A percentile compares a stretch with the other conserved stretches of the same genome.
Evolutionary conservation across 2,113 vertebrate genomes (phyloP).

Genomic region (Callithrix jacchus): DNA sequence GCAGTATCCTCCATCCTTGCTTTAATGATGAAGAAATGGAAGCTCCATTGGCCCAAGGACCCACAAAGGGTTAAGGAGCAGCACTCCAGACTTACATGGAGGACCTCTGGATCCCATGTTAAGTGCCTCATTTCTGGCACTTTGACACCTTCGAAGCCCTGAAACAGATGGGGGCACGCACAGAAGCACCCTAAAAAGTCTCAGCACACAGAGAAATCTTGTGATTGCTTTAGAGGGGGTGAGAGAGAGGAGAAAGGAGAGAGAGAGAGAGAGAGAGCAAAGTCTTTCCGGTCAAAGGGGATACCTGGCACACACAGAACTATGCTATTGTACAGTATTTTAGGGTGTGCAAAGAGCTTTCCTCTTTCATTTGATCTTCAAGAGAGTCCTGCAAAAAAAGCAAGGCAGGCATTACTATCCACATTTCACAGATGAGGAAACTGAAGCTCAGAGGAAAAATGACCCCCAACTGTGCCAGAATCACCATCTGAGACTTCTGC

Average conservation of each 20-base stretch:
- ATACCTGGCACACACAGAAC: not conserved
- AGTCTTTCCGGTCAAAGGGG: not conserved
- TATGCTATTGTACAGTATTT: not conserved
- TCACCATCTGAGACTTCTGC: not conserved
- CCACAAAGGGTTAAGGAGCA: not conserved
- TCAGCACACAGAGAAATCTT: not conserved
- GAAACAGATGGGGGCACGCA: not conserved
- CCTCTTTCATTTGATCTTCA: not conserved
- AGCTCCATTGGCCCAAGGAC: not conserved
- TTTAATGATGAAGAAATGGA: not conserved
- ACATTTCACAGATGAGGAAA: not conserved
- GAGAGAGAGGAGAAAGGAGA: not conserved
- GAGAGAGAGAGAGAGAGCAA: not conserved
- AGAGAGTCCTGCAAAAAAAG: not conserved
- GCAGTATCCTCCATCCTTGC: rapidly evolving
- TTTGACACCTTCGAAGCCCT: not conserved
- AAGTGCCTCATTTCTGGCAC: not conserved
- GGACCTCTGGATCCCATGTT: not conserved
- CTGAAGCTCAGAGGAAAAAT: not conserved
- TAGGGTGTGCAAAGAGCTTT: conserved; percentile 12
- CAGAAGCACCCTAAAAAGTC: not conserved
- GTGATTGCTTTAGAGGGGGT: not conserved
- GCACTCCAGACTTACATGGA: not conserved
- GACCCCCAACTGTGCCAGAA: not conserved
- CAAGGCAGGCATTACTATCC: not conserved